phyloP scores from a whole-genome alignment of 1,140 invertebrate species.

The Harpegnathos saltator region DNA sequence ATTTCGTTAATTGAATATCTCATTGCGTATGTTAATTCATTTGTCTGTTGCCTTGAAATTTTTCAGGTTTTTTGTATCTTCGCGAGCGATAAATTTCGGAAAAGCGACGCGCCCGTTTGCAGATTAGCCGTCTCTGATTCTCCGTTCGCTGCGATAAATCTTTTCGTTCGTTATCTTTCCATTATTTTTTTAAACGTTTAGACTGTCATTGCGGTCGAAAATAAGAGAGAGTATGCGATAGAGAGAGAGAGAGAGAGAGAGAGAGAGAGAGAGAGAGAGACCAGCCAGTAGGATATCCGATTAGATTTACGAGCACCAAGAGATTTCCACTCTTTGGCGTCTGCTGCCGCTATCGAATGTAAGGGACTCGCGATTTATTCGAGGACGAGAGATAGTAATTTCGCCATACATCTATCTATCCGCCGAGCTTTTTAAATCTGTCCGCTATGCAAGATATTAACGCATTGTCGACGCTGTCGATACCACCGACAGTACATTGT shows the following conservation, averaged over 20 bases:
- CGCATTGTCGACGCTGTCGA: not conserved
- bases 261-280: too few species aligned
- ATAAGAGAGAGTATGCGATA: too few species aligned
- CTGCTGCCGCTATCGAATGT: slow-evolving; percentile 26
- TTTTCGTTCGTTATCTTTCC: not conserved
- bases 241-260: too few species aligned
- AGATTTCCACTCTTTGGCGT: slow-evolving; percentile 17
- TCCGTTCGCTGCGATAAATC: not conserved
- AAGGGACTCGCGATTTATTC: slow-evolving; percentile 33
- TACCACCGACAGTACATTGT: too few species aligned
- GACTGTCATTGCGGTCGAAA: not conserved
- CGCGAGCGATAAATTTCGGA: not conserved
- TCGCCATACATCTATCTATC: slow-evolving; percentile 50
- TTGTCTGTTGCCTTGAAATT: not conserved
- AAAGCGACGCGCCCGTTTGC: not conserved
- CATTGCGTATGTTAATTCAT: slow-evolving; percentile 42
- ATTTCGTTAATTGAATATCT: slow-evolving; percentile 17
- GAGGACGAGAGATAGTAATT: slow-evolving; percentile 50
- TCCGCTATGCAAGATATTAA: slow-evolving; percentile 20
- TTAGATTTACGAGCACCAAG: slow-evolving; percentile 15
- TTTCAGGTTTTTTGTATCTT: not conserved
- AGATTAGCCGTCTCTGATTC: not conserved
- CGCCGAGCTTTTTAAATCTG: slow-evolving; percentile 46
- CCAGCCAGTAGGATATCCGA: not conserved
- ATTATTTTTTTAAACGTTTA: slow-evolving; percentile 16